A percentile compares a stretch with the other conserved stretches of the same genome.
Evolutionary conservation across 2,888 invertebrate species (phyloP).

Genomic region (Netelia melanura): DNA sequence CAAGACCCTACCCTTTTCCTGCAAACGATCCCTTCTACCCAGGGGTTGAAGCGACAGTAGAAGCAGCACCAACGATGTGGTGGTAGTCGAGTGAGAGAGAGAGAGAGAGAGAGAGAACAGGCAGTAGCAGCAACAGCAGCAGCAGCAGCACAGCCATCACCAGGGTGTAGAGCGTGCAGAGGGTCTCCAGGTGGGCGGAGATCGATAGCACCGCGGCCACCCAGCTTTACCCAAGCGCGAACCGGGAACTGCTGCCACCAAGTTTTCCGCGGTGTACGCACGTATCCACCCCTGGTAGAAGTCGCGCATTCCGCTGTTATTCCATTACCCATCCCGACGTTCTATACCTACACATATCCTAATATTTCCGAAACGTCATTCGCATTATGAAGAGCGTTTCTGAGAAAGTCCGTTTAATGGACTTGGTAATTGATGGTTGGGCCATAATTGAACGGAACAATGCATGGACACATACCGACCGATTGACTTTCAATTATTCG

Average conservation of each 20-base stretch:
- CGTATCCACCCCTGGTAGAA: conserved; percentile 42
- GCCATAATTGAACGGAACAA: neutral
- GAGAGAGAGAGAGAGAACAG: conserved; percentile 66
- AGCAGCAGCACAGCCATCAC: conserved; percentile 10
- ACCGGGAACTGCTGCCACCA: conserved; percentile 79
- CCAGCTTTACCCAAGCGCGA: conserved; percentile 81
- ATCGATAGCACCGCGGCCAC: conserved; percentile 82
- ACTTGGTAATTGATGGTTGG: neutral
- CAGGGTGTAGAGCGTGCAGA: conserved; percentile 69
- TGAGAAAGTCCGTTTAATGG: neutral
- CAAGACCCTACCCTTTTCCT: conserved; percentile 60
- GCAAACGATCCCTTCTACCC: conserved; percentile 42
- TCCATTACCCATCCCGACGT: neutral
- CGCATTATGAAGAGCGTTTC: too few species aligned
- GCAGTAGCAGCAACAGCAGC: conserved; percentile 31
- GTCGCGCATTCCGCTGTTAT: neutral
- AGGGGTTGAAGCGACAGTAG: neutral
- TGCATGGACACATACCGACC: neutral
- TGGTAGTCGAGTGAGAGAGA: conserved; percentile 13
- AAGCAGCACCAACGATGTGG: conserved; percentile 10
- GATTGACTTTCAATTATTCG: neutral
- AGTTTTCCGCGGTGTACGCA: conserved; percentile 73
- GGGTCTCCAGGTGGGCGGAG: conserved; percentile 81
- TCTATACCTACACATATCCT: neutral
- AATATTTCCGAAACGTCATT: neutral